phyloP scores from a whole-genome alignment of 2,888 invertebrate species.

The Lepetodrilus schrolli region DNA sequence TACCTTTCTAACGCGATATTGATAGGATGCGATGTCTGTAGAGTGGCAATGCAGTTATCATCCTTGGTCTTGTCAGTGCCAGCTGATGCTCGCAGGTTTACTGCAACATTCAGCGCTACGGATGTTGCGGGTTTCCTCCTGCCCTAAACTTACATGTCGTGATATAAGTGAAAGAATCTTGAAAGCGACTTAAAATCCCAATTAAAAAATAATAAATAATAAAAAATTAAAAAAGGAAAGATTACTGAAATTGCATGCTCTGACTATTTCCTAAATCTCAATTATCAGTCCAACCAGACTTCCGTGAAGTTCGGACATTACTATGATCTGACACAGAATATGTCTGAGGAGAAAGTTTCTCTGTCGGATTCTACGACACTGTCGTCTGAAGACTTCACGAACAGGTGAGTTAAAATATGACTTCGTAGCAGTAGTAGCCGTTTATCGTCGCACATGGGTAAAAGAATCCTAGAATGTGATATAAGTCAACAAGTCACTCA shows the following conservation, averaged over 20 bases:
- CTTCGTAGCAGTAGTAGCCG: no score
- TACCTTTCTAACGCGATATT: no score
- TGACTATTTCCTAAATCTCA: background rate
- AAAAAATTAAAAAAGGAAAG: background rate
- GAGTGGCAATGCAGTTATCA: no score
- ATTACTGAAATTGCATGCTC: background rate
- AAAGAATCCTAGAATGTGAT: no score
- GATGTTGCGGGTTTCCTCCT: no score
- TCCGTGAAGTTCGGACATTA: slow-evolving; percentile 82
- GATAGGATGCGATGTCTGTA: no score
- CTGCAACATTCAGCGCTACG: no score
- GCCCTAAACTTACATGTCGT: background rate
- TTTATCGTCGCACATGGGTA: no score
- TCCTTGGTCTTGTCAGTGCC: no score
- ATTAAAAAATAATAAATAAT: background rate
- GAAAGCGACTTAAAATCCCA: background rate
- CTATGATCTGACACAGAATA: slow-evolving; percentile 86
- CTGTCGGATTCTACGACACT: slow-evolving; percentile 25
- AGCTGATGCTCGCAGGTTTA: no score
- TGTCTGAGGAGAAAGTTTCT: slow-evolving; percentile 76
- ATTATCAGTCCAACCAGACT: slow-evolving; percentile 20
- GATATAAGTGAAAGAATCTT: background rate
- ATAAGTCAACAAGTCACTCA: no score
- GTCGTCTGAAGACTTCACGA: background rate
- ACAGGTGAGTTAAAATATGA: no score